These are phyloP conservation scores for Melieria picta DNA, from an alignment of 2,888 invertebrate species.

Conservation along the genomic window DNA sequence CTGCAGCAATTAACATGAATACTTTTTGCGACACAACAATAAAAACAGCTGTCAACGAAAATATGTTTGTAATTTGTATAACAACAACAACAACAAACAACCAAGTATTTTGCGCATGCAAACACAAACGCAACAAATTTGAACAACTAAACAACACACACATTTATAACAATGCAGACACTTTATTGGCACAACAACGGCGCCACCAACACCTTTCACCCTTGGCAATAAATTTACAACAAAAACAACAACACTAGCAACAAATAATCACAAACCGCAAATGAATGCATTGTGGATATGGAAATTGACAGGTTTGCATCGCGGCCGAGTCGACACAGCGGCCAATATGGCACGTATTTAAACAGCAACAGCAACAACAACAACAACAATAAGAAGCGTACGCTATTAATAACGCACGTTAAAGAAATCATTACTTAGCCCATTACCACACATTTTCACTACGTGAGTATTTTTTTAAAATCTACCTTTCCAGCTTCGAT, in stretches of 20 bases:
- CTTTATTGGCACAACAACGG: too few relatives aligned
- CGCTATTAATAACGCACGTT: conserved; percentile 55
- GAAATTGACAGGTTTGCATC: neutral
- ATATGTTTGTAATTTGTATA: too few relatives aligned
- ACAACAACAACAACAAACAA: too few relatives aligned
- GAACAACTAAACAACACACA: too few relatives aligned
- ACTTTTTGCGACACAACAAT: too few relatives aligned
- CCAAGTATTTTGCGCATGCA: too few relatives aligned
- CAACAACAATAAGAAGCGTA: neutral
- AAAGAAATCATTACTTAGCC: conserved; percentile 53
- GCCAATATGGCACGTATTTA: conserved; percentile 1
- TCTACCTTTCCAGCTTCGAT: neutral
- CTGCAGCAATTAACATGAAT: too few relatives aligned
- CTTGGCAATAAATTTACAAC: neutral
- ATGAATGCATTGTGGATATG: neutral
- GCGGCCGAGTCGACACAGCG: too few relatives aligned
- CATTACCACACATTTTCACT: conserved; percentile 26
- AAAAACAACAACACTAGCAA: conserved; percentile 7
- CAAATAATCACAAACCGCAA: neutral
- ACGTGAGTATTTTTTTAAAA: conserved; percentile 28
- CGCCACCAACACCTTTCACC: too few relatives aligned
- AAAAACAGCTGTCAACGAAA: too few relatives aligned
- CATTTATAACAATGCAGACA: too few relatives aligned
- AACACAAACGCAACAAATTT: too few relatives aligned
- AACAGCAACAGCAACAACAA: neutral